Conservation (phyloP, 2,113 vertebrate species). For the Morone chrysops region DNA sequence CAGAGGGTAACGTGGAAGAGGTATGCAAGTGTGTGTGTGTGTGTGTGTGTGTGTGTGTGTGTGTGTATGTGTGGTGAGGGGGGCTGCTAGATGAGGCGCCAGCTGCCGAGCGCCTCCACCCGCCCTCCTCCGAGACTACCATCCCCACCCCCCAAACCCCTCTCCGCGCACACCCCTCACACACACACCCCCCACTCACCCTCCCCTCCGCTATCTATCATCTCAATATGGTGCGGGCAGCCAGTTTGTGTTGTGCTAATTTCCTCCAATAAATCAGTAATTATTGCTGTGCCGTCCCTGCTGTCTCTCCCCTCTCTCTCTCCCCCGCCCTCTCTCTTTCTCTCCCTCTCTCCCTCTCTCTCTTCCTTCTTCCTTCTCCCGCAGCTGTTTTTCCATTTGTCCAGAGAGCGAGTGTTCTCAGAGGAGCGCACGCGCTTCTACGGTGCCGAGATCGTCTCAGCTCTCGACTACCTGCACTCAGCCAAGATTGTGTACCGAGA, state of each 20-base stretch:
- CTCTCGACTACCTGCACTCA: slow-evolving; percentile 98
- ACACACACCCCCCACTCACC: slow-evolving; percentile 64
- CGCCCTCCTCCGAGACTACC: slow-evolving; percentile 90
- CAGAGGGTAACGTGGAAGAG: slow-evolving; percentile 73
- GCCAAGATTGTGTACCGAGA: slow-evolving; percentile 99
- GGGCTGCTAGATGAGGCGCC: slow-evolving; percentile 91
- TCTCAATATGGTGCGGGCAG: slow-evolving; percentile 99
- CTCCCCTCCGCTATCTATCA: slow-evolving; percentile 92
- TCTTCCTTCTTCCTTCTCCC: slow-evolving; percentile 78
- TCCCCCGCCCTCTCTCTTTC: slow-evolving; percentile 16
- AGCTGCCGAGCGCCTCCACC: slow-evolving; percentile 96
- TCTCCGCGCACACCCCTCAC: slow-evolving; percentile 36
- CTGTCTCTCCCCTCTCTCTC: slow-evolving; percentile 67
- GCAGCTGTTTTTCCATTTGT: slow-evolving; percentile 99
- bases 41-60: slow-evolving; percentile 44
- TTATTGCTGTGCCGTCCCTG: slow-evolving; percentile 99
- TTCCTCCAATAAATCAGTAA: slow-evolving; percentile 99
- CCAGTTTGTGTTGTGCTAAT: slow-evolving; percentile 99
- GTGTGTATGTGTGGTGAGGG: neutral
- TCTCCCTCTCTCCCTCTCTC: slow-evolving; percentile 24
- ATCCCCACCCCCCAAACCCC: slow-evolving; percentile 23
- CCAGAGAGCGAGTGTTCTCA: slow-evolving; percentile 99
- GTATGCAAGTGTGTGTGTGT: slow-evolving; percentile 65
- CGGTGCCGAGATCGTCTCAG: slow-evolving; percentile 98
- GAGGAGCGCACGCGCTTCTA: slow-evolving; percentile 99